Base-by-base conservation (phyloP, 2,888 invertebrate species). In the Anthrax anthrax region DNA sequence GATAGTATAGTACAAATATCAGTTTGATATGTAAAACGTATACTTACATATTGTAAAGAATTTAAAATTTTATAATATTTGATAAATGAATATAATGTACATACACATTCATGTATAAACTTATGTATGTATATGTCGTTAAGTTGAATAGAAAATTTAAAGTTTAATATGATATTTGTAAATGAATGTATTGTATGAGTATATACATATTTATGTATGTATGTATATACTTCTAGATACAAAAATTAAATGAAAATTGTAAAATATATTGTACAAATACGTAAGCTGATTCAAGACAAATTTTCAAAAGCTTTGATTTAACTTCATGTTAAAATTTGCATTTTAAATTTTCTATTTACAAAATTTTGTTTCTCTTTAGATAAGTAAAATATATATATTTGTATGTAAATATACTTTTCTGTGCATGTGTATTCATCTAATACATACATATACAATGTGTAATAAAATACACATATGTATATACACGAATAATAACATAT, bases 331-430 rank as follows among this genome's bases (percentile, higher is more conserved):
- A 43, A 40, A 32, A 50, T 50, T 50, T 50, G 50, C 50, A 50
- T 50, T 50, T 50, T 50, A 50, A 48, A 50, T 50, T 50, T 50
- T 50, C 50, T 50, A 50, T 50, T 50, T 50, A 50, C 50, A 41
- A 32, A 32, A 32, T 32, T 32, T 29, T 29, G 1, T 12, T 12
- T 10, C 12, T 32, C 8, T 32, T 32, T 32, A 12, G n/a, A n/a
- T n/a, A n/a, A n/a, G n/a, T n/a, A n/a, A n/a, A n/a, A n/a, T n/a
- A n/a, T 12, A 12, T 32, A 12, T 12, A 32, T 32, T 12, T 12
- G 2, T 29, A 29, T 29, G 29, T 29, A 29, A 23, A 23, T 23
- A 8, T 23, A 6, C 4, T n/a, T 23, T 8, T 23, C 4, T 23
- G 23, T 23, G 23, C 23, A 23, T 23, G 8, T n/a, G n/a, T n/a